Percentiles rank a stretch among this genome's conserved stretches.
These are phyloP conservation scores for Diadophis punctatus DNA, from an alignment of 2,113 vertebrate species.

Conservation along the genomic window DNA sequence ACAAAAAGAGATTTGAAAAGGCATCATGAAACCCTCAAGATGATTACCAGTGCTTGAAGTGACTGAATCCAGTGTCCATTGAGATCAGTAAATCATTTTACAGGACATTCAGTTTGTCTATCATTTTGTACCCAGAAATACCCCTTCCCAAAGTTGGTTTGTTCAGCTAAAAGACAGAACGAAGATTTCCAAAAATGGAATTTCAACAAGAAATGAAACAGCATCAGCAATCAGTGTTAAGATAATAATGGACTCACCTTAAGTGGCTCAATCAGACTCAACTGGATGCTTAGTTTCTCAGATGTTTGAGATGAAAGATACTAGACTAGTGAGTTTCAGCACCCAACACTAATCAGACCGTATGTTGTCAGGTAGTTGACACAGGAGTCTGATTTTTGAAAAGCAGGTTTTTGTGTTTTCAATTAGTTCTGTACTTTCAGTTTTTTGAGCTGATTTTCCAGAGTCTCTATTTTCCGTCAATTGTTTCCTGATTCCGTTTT, in stretches of 20 bases:
- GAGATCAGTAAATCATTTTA: not conserved
- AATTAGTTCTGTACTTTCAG: not conserved
- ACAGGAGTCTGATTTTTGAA: not conserved
- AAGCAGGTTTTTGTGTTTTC: not conserved
- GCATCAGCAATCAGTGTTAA: not conserved
- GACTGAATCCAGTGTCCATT: not conserved
- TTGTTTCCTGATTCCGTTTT: not conserved
- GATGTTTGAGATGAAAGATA: not conserved
- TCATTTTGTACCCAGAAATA: not conserved
- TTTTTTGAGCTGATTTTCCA: not conserved
- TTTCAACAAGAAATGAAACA: not conserved
- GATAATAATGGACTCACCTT: not conserved
- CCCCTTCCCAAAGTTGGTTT: not conserved
- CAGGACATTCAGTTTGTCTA: not conserved
- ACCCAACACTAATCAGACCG: not conserved
- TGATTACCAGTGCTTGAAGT: not conserved
- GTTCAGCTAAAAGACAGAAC: not conserved
- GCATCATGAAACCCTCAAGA: not conserved
- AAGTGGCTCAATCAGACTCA: not conserved
- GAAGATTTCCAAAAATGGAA: not conserved
- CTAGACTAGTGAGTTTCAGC: not conserved
- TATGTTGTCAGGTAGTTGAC: not conserved
- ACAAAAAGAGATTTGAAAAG: conserved; percentile 1
- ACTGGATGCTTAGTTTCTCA: not conserved
- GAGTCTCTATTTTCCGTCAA: not conserved